These are phyloP conservation scores for Wasmannia auropunctata DNA, from an alignment of 1,140 invertebrate genomes.

Conservation along the genomic window DNA sequence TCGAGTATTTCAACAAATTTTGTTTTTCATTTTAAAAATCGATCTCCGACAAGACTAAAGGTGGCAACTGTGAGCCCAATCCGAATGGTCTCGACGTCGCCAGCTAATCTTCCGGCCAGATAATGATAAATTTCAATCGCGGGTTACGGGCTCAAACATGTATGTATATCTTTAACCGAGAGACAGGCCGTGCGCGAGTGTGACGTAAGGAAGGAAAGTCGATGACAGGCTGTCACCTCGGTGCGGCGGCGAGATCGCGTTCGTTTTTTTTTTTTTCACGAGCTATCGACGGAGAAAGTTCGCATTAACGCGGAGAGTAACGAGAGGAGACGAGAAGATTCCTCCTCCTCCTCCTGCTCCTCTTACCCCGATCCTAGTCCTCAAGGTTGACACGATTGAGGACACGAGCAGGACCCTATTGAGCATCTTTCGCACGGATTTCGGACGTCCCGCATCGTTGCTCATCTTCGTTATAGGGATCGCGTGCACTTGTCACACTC, in stretches of 20 bases:
- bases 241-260: neutral
- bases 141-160: neutral
- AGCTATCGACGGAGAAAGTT: conserved; percentile 22
- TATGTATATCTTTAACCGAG: neutral
- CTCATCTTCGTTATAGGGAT: conserved; percentile 23
- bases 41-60: no score
- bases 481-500: neutral
- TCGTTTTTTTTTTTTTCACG: conserved; percentile 25
- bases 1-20: no score
- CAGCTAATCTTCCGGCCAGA: neutral
- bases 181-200: neutral
- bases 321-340: neutral
- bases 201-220: conserved; percentile 71
- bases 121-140: conserved; percentile 1
- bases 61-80: no score
- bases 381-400: conserved; percentile 22
- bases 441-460: neutral
- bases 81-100: neutral
- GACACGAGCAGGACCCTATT: neutral
- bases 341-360: neutral
- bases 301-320: neutral
- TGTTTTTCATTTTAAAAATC: no score
- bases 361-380: conserved; percentile 54
- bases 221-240: conserved; percentile 46
- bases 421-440: neutral